phyloP scores from a whole-genome alignment of 2,888 invertebrate species.

The Allacma fusca region DNA sequence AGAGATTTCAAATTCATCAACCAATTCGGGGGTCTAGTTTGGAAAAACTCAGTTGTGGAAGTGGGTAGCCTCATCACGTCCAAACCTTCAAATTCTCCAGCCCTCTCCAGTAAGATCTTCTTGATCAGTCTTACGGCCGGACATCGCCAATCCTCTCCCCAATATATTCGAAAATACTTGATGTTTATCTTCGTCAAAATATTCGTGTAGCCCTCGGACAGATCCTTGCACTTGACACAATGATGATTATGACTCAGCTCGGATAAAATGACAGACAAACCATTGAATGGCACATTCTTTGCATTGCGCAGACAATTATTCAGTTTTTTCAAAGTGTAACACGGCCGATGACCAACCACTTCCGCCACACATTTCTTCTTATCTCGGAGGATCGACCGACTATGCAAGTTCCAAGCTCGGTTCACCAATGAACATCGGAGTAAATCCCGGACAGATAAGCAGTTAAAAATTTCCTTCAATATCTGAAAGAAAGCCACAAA shows the following conservation, averaged over 20 bases:
- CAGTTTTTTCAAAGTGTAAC: slow-evolving; percentile 2
- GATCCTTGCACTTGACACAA: slow-evolving; percentile 2
- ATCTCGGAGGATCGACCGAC: not conserved
- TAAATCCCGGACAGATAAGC: not conserved
- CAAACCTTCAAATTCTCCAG: not conserved
- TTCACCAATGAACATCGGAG: not conserved
- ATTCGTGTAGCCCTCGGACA: not conserved
- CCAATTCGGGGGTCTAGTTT: not conserved
- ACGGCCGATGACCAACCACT: not conserved
- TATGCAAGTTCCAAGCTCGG: not conserved
- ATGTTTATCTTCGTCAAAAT: slow-evolving; percentile 3
- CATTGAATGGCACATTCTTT: not conserved
- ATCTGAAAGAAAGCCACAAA: not conserved
- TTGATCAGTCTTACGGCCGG: not conserved
- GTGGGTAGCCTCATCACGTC: not conserved
- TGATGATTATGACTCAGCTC: slow-evolving; percentile 7
- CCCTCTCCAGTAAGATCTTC: not conserved
- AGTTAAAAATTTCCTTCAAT: not conserved
- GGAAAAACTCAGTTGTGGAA: not conserved
- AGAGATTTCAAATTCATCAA: not conserved
- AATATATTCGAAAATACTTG: not conserved
- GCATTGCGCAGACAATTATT: not conserved
- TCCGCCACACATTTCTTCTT: slow-evolving; percentile 1
- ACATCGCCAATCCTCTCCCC: slow-evolving; percentile 2
- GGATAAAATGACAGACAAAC: not conserved